Base-by-base conservation (phyloP, 2,888 invertebrate genomes). In the Bibio marci region DNA sequence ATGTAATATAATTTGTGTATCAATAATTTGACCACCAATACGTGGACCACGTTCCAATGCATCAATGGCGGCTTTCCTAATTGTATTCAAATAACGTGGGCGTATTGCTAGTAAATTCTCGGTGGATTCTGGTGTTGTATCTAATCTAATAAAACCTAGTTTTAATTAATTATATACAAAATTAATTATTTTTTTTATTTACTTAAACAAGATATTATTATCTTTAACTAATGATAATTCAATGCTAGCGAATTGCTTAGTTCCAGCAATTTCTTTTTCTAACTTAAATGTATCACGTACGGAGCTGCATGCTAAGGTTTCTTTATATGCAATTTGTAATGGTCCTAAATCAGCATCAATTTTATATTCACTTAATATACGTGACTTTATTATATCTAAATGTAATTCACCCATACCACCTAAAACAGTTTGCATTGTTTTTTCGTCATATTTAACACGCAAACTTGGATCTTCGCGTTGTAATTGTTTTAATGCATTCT, bases 351-450 rank as follows among this genome's bases (percentile, higher is more conserved):
- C 86, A 1, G 77, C 91, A 12, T 94, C 85, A 39, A 98, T 75
- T 54, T 83, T 85, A 59, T 87, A 95, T 51, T 97, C 92, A 39
- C 76, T 74, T 33, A 73, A 58, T 37, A 98, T 77, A 15, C 97
- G 70, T 47, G 94, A 88, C 54, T 80, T 82, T 30, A 95, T 80
- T 43, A 95, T 80, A 47, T 98, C 95, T 43, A 98, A 66, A 56
- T 99, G 98, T 2, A 98, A 69, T 59, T 98, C 95, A 2, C 98
- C 98, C 97, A 97, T 97, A 12, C 95, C 90, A 39, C 79, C 80
- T 3, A 91, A 65, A 37, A 92, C 76, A 1, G 81, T 82, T 66
- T 95, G 92, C 0, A 85, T 87, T 0, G 85, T 85, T 43, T 87
- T 86, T 3, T 69, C 57, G 53, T 91, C 80, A 12, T 72, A 63